Percentiles rank a stretch among this genome's conserved stretches.
These are phyloP conservation scores for Myiothlypis chrysogaster DNA, from an alignment of 2,797 vertebrate species.

Conservation along the genomic window DNA sequence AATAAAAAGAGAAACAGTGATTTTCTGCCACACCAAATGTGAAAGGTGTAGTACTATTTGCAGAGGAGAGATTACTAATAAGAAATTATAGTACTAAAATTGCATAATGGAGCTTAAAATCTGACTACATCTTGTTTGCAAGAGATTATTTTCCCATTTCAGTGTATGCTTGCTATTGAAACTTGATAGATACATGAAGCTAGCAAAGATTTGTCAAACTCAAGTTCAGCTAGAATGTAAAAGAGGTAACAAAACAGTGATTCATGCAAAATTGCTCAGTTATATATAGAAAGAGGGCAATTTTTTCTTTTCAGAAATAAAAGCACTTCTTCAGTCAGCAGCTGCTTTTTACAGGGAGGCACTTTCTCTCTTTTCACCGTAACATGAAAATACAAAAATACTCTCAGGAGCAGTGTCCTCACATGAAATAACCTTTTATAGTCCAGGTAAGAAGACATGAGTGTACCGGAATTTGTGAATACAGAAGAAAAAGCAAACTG, in stretches of 20 bases:
- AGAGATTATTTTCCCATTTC: neutral
- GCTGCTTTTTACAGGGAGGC: neutral
- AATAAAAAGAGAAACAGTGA: constrained; percentile 46
- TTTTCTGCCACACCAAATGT: neutral
- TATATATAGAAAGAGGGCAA: neutral
- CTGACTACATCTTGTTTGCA: neutral
- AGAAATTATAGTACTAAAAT: neutral
- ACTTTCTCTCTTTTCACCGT: neutral
- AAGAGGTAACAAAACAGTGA: constrained; percentile 37
- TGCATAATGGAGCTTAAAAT: neutral
- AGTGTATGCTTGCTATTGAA: neutral
- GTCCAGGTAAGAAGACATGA: neutral
- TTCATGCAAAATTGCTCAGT: constrained; percentile 27
- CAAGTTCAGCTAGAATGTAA: constrained; percentile 16
- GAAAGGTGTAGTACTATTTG: neutral
- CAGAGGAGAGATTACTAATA: neutral
- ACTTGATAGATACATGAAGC: neutral
- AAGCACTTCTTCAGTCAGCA: constrained; percentile 2
- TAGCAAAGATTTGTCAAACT: constrained; percentile 11
- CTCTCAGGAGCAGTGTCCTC: neutral
- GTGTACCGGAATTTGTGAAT: neutral
- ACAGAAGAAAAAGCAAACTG: neutral
- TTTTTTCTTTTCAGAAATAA: constrained; percentile 11
- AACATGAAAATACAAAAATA: neutral
- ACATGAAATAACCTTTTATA: neutral